Base-by-base conservation (phyloP, 2,888 invertebrate species). In the Proisotoma minuta region DNA sequence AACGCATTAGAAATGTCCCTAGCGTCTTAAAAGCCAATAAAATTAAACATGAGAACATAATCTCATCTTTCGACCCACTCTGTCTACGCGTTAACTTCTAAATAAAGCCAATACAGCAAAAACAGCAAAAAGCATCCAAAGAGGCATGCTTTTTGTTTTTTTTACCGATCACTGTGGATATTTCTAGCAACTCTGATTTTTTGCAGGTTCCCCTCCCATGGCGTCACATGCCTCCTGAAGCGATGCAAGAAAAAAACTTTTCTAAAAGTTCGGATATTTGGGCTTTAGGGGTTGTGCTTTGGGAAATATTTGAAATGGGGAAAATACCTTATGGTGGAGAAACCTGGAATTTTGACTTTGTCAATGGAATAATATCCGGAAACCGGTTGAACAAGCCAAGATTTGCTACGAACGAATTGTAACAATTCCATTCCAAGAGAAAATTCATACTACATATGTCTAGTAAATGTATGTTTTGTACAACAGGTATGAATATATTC, bases 191-290 rank as follows among this genome's bases (percentile, higher is more conserved):
- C 15, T 34, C 34, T 15, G 34, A n/a, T n/a, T 34, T 34, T 15
- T 34, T 34, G 34, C 4, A 43, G 43, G 43, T 43, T 12, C 43
- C 43, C 18, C 43, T 43, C 43, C 43, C 43, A 12, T 43, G 43
- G 43, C 43, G 43, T n/a, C 43, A 43, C 43, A 43, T 43, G 43
- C 18, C 43, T 18, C 43, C 43, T 5, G 43, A 43, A n/a, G 43
- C 43, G 4, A 5, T 43, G 18, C 43, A 43, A 20, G 43, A 43
- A 4, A 43, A n/a, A 43, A 43, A 43, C 18, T 43, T 43, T n/a
- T 43, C 43, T 18, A 43, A 5, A 43, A 43, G 43, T 43, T 43
- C 43, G 4, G 43, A 43, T 20, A 43, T 43, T 43, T 43, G 43
- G 43, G 43, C 43, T 5, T n/a, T 43, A 18, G 43, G 43, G 5